Evolutionary conservation across 2,113 vertebrate species (phyloP).

Genomic region (Mus spicilegus): DNA sequence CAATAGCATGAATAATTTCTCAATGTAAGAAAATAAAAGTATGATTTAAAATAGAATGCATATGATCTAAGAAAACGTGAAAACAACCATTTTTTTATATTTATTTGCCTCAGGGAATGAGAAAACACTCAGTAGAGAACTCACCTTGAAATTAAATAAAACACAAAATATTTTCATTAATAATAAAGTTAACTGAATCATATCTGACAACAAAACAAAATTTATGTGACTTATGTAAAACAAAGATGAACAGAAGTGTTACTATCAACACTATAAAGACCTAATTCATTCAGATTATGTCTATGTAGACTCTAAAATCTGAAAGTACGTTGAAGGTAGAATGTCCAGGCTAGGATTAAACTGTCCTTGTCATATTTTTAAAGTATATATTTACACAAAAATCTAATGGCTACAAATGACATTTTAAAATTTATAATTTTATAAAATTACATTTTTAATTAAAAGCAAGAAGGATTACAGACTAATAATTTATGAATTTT

Average conservation of each 20-base stretch:
- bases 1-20: background rate
- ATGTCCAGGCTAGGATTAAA: background rate
- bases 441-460: background rate
- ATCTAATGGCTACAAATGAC: background rate
- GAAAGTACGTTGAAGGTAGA: conserved; percentile 3
- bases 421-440: background rate
- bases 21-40: background rate
- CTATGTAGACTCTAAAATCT: background rate
- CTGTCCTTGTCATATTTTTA: background rate
- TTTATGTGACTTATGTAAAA: background rate
- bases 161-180: background rate
- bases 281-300: conserved; percentile 23
- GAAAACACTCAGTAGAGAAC: background rate
- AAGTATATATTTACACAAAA: conserved; percentile 31
- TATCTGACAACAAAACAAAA: background rate
- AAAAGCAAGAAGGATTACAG: background rate
- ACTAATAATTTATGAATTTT: background rate
- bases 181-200: conserved; percentile 8
- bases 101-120: background rate
- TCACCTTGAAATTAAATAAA: background rate
- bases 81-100: background rate
- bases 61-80: background rate
- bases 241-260: background rate
- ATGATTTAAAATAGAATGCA: background rate
- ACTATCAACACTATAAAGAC: conserved; percentile 5